Conservation (phyloP, 2,888 invertebrate genomes). For the Volucella inflata region DNA sequence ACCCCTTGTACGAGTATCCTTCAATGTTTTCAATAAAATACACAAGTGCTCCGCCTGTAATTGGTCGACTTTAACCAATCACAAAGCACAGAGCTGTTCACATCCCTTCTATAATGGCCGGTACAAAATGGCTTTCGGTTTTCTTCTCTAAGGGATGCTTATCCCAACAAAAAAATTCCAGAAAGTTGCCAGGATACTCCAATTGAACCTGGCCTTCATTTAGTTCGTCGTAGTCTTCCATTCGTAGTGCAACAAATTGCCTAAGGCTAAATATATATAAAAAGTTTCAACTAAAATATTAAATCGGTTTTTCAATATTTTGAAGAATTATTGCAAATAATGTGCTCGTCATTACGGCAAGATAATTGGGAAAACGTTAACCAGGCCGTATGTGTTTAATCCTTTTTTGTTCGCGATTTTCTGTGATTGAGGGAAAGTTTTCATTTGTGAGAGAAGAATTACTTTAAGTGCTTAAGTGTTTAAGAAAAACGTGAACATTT, state of each 20-base stretch:
- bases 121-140: slow-evolving; percentile 57
- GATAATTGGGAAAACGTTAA: slow-evolving; percentile 5
- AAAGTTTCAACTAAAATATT: neutral
- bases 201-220: slow-evolving; percentile 32
- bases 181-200: slow-evolving; percentile 49
- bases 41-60: slow-evolving; percentile 22
- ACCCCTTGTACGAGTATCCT: neutral
- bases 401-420: neutral
- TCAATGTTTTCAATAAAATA: neutral
- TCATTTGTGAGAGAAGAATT: slow-evolving; percentile 2
- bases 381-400: slow-evolving; percentile 11
- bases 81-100: slow-evolving; percentile 45
- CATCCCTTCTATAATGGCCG: slow-evolving; percentile 57
- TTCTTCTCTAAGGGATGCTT: slow-evolving; percentile 48
- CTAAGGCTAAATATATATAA: neutral
- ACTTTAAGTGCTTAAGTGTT: slow-evolving; percentile 22
- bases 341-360: slow-evolving; percentile 8
- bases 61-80: slow-evolving; percentile 66
- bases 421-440: neutral
- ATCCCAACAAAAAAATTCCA: slow-evolving; percentile 3
- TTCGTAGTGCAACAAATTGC: slow-evolving; percentile 26
- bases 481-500: slow-evolving; percentile 51
- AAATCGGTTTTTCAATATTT: neutral
- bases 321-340: neutral
- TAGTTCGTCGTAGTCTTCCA: slow-evolving; percentile 64